Percentiles rank a stretch among this genome's conserved stretches.
phyloP scores from a whole-genome alignment of 2,888 invertebrate genomes.

The Calameuta filiformis region DNA sequence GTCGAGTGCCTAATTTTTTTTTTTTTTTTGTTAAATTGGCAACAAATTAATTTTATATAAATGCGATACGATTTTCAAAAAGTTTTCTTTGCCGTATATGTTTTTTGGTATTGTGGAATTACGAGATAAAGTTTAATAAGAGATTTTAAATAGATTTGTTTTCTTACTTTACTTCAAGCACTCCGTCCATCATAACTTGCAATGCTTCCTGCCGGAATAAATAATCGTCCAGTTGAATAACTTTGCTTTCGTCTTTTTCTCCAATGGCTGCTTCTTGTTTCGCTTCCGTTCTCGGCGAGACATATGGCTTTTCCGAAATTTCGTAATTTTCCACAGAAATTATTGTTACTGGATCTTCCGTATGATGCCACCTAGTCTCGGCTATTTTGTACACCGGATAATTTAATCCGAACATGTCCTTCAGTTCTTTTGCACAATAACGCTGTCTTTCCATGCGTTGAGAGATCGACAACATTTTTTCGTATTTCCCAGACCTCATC shows the following conservation, averaged over 20 bases:
- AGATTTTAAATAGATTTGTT: neutral
- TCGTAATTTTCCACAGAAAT: slow-evolving; percentile 73
- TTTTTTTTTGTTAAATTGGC: neutral
- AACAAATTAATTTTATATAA: neutral
- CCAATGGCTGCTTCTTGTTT: slow-evolving; percentile 55
- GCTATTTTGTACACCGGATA: slow-evolving; percentile 7
- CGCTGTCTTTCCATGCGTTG: slow-evolving; percentile 75
- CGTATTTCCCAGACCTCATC: slow-evolving; percentile 72
- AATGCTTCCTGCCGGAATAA: slow-evolving; percentile 76
- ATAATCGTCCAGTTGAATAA: slow-evolving; percentile 73
- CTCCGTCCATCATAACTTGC: slow-evolving; percentile 87
- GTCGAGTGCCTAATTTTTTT: neutral
- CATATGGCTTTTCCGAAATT: slow-evolving; percentile 63
- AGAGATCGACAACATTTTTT: slow-evolving; percentile 73
- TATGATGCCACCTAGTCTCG: slow-evolving; percentile 73
- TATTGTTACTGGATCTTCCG: slow-evolving; percentile 73
- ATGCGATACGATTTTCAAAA: too few species aligned
- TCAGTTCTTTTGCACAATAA: slow-evolving; percentile 72
- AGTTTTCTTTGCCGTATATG: neutral
- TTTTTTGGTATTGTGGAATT: neutral
- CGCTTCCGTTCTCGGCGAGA: slow-evolving; percentile 65
- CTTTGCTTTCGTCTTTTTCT: slow-evolving; percentile 59
- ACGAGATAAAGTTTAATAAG: neutral
- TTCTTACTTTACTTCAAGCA: slow-evolving; percentile 74
- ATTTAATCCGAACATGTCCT: slow-evolving; percentile 31